These are phyloP conservation scores for Alectura lathami DNA, from an alignment of 2,113 vertebrate genomes.

Conservation along the genomic window DNA sequence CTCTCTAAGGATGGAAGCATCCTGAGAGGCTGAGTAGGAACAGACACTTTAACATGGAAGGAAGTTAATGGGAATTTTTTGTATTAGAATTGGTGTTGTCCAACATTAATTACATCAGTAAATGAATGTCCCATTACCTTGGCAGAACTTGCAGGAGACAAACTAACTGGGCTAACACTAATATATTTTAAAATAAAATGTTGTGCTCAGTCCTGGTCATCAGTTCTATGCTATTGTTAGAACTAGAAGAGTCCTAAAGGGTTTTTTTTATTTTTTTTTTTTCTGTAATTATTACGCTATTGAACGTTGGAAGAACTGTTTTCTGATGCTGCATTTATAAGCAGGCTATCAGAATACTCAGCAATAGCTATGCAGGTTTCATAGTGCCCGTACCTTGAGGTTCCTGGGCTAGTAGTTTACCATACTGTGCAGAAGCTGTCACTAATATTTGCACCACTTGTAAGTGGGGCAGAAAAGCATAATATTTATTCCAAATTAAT, in stretches of 20 bases:
- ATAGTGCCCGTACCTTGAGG: background rate
- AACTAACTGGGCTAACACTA: background rate
- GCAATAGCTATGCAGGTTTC: background rate
- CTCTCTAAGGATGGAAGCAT: background rate
- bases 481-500: conserved; percentile 9
- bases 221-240: background rate
- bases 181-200: background rate
- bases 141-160: background rate
- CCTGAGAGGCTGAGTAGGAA: background rate
- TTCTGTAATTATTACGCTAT: background rate
- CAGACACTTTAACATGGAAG: background rate
- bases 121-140: background rate
- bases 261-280: too few species aligned
- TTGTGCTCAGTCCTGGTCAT: background rate
- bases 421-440: background rate
- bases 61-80: background rate
- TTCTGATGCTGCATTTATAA: background rate
- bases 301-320: background rate
- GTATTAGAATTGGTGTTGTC: background rate
- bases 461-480: background rate
- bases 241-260: background rate
- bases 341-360: background rate
- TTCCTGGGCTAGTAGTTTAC: background rate
- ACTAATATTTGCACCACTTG: background rate
- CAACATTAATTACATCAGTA: background rate